Evolutionary conservation across 1,140 invertebrate species (phyloP).

Genomic region (Bursaphelenchus mucronatus): DNA sequence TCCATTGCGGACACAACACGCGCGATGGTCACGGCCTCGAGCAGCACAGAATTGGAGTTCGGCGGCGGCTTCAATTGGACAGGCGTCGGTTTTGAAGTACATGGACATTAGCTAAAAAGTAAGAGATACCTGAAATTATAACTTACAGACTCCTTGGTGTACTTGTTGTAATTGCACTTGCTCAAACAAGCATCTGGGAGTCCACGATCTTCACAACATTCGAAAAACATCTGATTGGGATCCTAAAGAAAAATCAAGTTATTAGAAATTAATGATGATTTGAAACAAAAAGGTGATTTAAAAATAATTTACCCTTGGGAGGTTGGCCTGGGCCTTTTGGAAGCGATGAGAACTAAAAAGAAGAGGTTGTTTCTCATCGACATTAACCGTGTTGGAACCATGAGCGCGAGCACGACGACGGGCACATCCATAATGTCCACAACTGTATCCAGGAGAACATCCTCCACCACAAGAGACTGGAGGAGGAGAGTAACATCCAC

Average conservation of each 20-base stretch:
- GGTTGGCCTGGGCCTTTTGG: neutral
- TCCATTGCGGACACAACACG: slow-evolving; percentile 43
- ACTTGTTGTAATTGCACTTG: slow-evolving; percentile 44
- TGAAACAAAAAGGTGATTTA: neutral
- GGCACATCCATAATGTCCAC: slow-evolving; percentile 24
- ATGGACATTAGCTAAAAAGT: slow-evolving; percentile 21
- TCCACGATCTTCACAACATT: slow-evolving; percentile 47
- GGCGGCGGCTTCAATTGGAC: slow-evolving; percentile 49
- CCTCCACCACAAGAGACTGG: neutral
- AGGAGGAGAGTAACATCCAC: slow-evolving; percentile 20
- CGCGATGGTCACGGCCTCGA: slow-evolving; percentile 38
- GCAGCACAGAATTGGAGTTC: slow-evolving; percentile 55
- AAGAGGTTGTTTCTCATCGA: neutral
- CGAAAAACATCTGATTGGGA: slow-evolving; percentile 49
- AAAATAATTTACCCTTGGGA: neutral
- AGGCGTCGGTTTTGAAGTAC: slow-evolving; percentile 34
- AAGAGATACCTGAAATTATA: neutral
- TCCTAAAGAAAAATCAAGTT: slow-evolving; percentile 18
- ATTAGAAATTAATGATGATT: neutral
- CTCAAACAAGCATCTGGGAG: slow-evolving; percentile 48
- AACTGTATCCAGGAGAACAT: slow-evolving; percentile 23
- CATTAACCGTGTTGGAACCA: slow-evolving; percentile 25
- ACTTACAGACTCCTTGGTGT: slow-evolving; percentile 41
- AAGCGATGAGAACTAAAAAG: neutral
- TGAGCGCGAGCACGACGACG: slow-evolving; percentile 29